Evolutionary conservation across 2,113 vertebrate genomes (phyloP).

Genomic region (Notothenia coriiceps): DNA sequence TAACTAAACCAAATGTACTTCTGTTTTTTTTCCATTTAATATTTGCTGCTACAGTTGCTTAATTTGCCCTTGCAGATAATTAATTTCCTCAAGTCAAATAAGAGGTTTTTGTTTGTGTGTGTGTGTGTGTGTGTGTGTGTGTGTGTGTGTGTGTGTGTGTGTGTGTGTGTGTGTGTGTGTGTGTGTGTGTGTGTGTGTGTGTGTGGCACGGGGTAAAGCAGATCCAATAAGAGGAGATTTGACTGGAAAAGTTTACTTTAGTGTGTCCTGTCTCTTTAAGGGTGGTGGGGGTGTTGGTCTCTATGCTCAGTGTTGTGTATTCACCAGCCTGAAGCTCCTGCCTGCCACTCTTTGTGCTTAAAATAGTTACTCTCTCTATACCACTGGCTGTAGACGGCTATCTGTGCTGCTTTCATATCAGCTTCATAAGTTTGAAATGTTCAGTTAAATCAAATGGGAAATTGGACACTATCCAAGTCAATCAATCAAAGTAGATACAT

Average conservation of each 20-base stretch:
- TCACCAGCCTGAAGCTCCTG: not conserved
- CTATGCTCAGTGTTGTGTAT: constrained; percentile 18
- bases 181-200: no score
- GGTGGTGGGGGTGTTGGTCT: constrained; percentile 1
- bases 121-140: no score
- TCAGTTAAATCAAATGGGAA: not conserved
- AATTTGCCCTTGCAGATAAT: not conserved
- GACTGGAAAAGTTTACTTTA: not conserved
- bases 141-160: no score
- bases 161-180: no score
- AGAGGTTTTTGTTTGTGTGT: no score
- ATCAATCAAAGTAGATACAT: not conserved
- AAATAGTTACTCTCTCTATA: not conserved
- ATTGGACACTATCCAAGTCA: not conserved
- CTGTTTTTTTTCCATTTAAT: not conserved
- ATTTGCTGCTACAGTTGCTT: constrained; percentile 15
- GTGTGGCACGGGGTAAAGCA: no score
- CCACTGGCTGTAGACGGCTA: not conserved
- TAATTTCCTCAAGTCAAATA: no score
- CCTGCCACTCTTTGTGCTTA: not conserved
- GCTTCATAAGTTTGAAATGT: not conserved
- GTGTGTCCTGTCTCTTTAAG: constrained; percentile 25
- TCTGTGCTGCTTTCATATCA: not conserved
- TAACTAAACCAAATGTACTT: not conserved
- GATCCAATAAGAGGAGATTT: not conserved